phyloP scores from a whole-genome alignment of 1,140 invertebrate genomes.

The Subanguina moxae region DNA sequence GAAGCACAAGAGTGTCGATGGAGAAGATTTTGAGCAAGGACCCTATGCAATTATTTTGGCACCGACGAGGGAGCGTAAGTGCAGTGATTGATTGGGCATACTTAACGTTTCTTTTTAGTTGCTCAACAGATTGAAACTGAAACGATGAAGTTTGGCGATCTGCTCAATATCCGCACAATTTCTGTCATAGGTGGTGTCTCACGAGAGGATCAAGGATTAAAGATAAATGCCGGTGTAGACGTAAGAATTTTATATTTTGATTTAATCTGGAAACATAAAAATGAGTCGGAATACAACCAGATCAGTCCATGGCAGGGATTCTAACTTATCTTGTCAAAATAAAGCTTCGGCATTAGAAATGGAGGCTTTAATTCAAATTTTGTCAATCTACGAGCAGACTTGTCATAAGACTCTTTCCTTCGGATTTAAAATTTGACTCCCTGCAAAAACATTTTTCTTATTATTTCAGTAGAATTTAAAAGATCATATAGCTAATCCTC shows the following conservation, averaged over 20 bases:
- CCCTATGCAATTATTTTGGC: conserved; percentile 98
- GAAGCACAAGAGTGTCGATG: conserved; percentile 67
- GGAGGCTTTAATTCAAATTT: no score
- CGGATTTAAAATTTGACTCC: no score
- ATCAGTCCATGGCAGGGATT: not conserved
- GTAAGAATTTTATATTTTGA: conserved; percentile 60
- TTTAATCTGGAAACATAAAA: not conserved
- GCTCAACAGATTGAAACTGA: conserved; percentile 99
- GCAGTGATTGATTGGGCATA: no score
- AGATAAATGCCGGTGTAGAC: conserved; percentile 90
- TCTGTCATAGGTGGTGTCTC: conserved; percentile 96
- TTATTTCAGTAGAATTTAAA: no score
- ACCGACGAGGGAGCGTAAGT: conserved; percentile 79
- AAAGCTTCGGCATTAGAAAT: no score
- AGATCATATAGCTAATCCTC: no score
- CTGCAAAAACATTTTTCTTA: no score
- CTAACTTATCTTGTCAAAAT: not conserved
- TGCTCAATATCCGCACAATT: conserved; percentile 88
- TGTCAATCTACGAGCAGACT: no score
- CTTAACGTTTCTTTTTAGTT: conserved; percentile 61
- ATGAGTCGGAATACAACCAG: not conserved
- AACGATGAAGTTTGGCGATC: conserved; percentile 91
- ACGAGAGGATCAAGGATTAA: conserved; percentile 95
- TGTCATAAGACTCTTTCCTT: no score
- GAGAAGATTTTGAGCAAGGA: conserved; percentile 74